Base-by-base conservation (phyloP, 2,888 invertebrate genomes). In the Mamestra brassicae region DNA sequence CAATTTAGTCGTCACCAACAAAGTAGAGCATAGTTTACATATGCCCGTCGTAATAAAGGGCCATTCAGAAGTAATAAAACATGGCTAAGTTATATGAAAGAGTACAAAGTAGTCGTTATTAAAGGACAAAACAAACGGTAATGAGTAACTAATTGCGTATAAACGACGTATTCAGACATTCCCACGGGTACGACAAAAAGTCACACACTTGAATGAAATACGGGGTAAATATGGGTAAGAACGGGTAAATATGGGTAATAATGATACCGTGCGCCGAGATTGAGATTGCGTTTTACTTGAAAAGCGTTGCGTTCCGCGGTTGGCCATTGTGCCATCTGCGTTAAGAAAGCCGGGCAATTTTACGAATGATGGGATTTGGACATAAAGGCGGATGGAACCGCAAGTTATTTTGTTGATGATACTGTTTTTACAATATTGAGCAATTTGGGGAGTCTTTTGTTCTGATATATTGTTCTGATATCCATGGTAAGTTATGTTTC, bases 91-190 rank as follows among this genome's bases (percentile, higher is more conserved):
- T 90, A 90, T 86, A 89, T 83, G 85, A 91, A 93, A 91, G 91
- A 88, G 80, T 71, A 86, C 83, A 88, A 88, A 90, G 87, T 80
- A 34, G 83, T 85, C 85, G 85, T 89, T 88, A 91, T 93, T 92
- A 92, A 92, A 88, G 90, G 91, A 91, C 92, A 92, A 91, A 93
- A 93, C 92, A 91, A 90, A 92, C 90, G 62, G 88, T 93, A 94
- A 94, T 93, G 91, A 92, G 89, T 90, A 85, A 90, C 91, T 94
- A 95, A 95, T 95, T 95, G 92, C 92, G 90, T 89, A 90, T 93
- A 93, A 95, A 93, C 93, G 92, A 91, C 85, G 92, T 89, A 94
- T 94, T 95, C 92, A 93, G 85, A 85, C 93, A 93, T 94, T 92
- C 92, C 88, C 89, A 85, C 85, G 88, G 83, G 84, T 86, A 87